Evolutionary conservation across 2,797 vertebrate species (phyloP).

Genomic region (Siniperca undulata): DNA sequence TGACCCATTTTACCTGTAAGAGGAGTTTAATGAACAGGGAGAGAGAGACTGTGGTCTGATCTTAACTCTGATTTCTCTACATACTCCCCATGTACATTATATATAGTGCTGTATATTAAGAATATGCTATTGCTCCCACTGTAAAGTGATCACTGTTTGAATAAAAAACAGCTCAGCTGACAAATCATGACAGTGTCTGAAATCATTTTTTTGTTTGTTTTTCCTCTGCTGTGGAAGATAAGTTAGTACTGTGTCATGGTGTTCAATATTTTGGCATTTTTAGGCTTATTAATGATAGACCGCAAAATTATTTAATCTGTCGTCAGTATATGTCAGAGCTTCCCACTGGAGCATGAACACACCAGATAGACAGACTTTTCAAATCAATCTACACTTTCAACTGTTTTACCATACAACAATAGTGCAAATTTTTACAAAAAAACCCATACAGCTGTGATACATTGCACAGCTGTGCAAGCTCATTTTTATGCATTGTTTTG

Average conservation of each 20-base stretch:
- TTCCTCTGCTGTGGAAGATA: neutral
- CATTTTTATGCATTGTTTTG: neutral
- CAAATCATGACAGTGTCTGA: constrained; percentile 21
- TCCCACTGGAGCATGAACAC: neutral
- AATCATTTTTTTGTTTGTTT: neutral
- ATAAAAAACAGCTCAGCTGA: constrained; percentile 76
- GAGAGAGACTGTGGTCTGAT: constrained; percentile 25
- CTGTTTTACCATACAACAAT: neutral
- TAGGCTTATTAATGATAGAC: neutral
- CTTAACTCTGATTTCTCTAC: constrained; percentile 38
- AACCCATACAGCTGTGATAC: neutral
- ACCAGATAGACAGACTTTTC: neutral
- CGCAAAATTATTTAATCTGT: neutral
- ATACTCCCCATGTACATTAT: constrained; percentile 61
- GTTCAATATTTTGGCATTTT: neutral
- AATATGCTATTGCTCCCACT: constrained; percentile 76
- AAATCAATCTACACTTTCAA: neutral
- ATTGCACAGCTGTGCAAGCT: neutral
- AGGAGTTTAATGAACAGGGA: constrained; percentile 27
- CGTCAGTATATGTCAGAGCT: neutral
- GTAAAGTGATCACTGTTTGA: constrained; percentile 79
- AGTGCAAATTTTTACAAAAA: neutral
- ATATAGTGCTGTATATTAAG: constrained; percentile 76
- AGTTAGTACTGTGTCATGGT: neutral
- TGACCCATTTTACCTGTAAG: constrained; percentile 32